These are phyloP conservation scores for Yponomeuta evonymella DNA, from an alignment of 2,888 invertebrate genomes.

Conservation along the genomic window DNA sequence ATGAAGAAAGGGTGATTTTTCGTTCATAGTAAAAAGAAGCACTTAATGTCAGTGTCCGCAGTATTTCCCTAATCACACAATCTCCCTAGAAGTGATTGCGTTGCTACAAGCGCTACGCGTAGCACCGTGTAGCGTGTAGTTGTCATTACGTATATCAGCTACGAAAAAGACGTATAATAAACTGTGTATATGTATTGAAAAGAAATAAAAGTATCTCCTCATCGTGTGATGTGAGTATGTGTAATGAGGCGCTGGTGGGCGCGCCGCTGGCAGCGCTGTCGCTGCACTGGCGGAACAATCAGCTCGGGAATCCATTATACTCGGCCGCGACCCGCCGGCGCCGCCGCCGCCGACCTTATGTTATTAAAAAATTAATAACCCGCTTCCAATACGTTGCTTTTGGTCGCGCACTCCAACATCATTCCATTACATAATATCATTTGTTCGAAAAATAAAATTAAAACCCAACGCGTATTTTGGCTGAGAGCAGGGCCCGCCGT, in stretches of 20 bases:
- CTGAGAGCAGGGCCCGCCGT: not conserved
- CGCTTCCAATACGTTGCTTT: not conserved
- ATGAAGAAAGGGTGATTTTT: slow-evolving; percentile 44
- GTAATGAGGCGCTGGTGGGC: too few relatives aligned
- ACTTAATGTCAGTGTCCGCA: slow-evolving; percentile 45
- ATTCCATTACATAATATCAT: not conserved
- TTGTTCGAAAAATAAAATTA: not conserved
- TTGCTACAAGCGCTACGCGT: not conserved
- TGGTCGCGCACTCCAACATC: not conserved
- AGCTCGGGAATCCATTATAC: not conserved
- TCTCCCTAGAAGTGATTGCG: not conserved
- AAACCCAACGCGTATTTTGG: not conserved
- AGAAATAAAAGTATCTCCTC: too few relatives aligned
- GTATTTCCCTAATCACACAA: slow-evolving; percentile 20
- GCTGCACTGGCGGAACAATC: not conserved
- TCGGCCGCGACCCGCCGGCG: not conserved
- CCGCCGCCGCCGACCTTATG: not conserved
- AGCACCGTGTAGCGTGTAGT: not conserved
- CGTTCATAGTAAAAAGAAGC: slow-evolving; percentile 36
- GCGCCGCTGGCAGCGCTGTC: too few relatives aligned
- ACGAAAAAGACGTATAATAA: too few relatives aligned
- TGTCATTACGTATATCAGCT: too few relatives aligned
- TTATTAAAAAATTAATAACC: not conserved
- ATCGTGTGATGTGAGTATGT: too few relatives aligned
- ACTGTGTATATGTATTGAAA: too few relatives aligned